Base-by-base conservation (phyloP, 2,113 vertebrate genomes). In the Cyprinodon brontotheroides region DNA sequence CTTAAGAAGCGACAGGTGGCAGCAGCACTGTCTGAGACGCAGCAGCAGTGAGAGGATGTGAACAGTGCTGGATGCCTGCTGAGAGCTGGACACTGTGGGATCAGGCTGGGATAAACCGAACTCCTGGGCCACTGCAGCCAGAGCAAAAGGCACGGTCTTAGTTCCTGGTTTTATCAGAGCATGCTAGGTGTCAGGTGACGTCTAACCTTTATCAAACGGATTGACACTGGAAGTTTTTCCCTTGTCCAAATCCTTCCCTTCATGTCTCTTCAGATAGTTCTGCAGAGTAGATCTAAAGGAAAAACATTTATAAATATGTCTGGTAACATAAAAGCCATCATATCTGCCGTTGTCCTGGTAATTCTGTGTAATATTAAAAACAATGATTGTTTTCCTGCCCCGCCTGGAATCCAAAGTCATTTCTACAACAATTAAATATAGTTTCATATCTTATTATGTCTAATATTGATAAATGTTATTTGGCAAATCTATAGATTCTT, bases 11-110 rank as follows among this genome's bases (percentile, higher is more conserved):
- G 98, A 98, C 45, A 96, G 94, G 67, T 99, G 98, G 53, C 97
- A 96, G 93, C 98, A 99, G 86, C 97, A 97, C 86, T 99, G 98
- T 53, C 98, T 94, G 47, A 99, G 96, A 11, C 98, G 94, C 83
- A 99, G 92, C 82, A 99, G 64, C 86, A 97, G 92, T 0, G 98
- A 98, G 86, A 99, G 88, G 73, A 99, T 95, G 8, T 99, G 97
- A 59, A 87, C 93, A 0, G 96, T 93, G 80, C 96, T 97, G 84
- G 96, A 95, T 40, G 94, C 91, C 61, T 87, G 90, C 57, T 91
- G 92, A 66, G 92, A 87, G 0, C 72, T 65, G 0, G 77, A 11
- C 22, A 50, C n/a, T 0, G 78, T n/a, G 0, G 77, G 40, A 36
- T 78, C 89, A 12, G 90, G 13, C 79, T 93, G 93, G 15, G 81